Base-by-base conservation (phyloP, 1,140 invertebrate species). In the Oryzaephilus surinamensis region DNA sequence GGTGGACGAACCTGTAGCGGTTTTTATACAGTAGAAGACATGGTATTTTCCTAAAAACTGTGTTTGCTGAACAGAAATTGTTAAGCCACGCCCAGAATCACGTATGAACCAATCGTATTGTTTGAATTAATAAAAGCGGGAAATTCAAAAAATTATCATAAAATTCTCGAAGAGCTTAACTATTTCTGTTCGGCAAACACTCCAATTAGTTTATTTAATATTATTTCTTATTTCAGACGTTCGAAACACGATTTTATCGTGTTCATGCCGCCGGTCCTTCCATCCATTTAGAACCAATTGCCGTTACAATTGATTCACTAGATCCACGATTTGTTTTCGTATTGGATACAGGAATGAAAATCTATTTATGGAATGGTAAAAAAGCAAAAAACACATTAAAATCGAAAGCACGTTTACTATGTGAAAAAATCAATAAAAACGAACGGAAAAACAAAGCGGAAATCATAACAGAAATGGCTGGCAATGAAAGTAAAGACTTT, bases 361-460 rank as follows among this genome's bases (percentile, higher is more conserved):
- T 98, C 43, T 95, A 79, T 61, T 73, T 97, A 40, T 98, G 95
- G 94, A 81, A 79, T 60, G 94, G 97, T 7, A 83, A 81, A 45
- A 84, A 81, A 54, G 81, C 92, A 0, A 97, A 95, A 64, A 94
- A 92, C 54, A 96, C 93, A 0, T 72, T 97, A 1, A 90, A 90
- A 57, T 95, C 92, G 0, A 97, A 97, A 66, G 81, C 91, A 0
- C 75, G 95, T 33, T 66, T 99, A 3, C 81, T 98, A 69, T 88
- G 93, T 2, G 97, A 98, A 62, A 98, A 98, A 65, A 93, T 99
- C 21, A 99, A 97, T 61, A 99, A 99, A 67, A 92, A 96, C 61
- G 97, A 99, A 65, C 68, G 95, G 12, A 99, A 99, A 61, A 92
- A 92, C 53, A 84, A 85, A 59, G 81, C 91, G 1, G 91, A 97